A percentile compares a stretch with the other conserved stretches of the same genome.
Conservation (phyloP, 2,797 vertebrate species). For the Natrix natrix region DNA sequence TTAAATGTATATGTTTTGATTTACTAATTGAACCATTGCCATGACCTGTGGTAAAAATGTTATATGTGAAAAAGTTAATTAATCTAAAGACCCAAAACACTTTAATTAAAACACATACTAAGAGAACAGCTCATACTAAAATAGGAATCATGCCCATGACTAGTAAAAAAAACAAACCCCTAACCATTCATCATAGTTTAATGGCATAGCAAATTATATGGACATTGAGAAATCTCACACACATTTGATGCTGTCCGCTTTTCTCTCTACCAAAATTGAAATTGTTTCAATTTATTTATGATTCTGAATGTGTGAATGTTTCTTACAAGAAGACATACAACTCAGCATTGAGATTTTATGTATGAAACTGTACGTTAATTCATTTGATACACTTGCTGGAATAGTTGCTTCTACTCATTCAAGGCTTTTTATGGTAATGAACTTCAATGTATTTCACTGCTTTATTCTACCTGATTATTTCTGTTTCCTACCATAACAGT, state of each 20-base stretch:
- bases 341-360: neutral
- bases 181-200: neutral
- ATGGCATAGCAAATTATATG: neutral
- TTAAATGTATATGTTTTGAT: neutral
- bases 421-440: slow-evolving; percentile 59
- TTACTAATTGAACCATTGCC: neutral
- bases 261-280: neutral
- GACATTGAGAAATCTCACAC: neutral
- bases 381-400: slow-evolving; percentile 48
- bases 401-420: slow-evolving; percentile 49
- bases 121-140: neutral
- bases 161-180: neutral
- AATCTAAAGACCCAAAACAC: neutral
- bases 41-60: neutral
- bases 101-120: neutral
- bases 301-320: slow-evolving; percentile 20
- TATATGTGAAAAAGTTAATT: neutral
- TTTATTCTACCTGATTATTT: slow-evolving; percentile 12
- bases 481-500: neutral
- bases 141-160: neutral
- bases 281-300: slow-evolving; percentile 1
- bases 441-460: slow-evolving; percentile 36
- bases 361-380: slow-evolving; percentile 33
- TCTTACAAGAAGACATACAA: slow-evolving; percentile 10
- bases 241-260: neutral